Evolutionary conservation across 2,888 invertebrate species (phyloP).

Genomic region (Cephonodes hylas): DNA sequence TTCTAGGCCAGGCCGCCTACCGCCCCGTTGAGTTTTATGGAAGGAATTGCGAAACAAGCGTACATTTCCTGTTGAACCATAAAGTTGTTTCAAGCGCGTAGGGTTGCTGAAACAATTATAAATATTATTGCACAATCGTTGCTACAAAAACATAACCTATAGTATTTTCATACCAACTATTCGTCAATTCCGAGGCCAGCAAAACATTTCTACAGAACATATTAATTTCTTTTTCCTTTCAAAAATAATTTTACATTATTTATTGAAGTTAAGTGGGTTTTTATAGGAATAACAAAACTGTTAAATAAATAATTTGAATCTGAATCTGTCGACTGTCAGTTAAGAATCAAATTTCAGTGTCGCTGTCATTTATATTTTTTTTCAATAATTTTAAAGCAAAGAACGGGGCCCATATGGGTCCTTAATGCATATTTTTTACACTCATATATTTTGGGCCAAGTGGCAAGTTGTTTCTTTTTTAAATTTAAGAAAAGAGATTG

Average conservation of each 20-base stretch:
- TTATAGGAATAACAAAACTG: neutral
- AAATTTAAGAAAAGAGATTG: no score
- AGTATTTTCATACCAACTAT: constrained; percentile 49
- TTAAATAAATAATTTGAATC: neutral
- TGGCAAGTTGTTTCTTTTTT: no score
- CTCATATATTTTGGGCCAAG: no score
- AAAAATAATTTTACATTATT: constrained; percentile 49
- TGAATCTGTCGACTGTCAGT: neutral
- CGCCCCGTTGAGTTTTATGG: constrained; percentile 53
- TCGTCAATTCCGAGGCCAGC: constrained; percentile 58
- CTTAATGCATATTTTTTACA: no score
- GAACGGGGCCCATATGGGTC: no score
- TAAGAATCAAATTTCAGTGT: neutral
- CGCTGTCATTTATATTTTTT: no score
- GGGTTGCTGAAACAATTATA: constrained; percentile 40
- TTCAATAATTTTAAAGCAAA: no score
- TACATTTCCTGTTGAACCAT: constrained; percentile 32
- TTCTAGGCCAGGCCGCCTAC: constrained; percentile 43
- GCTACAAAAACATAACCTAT: constrained; percentile 18
- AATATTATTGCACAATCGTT: constrained; percentile 13
- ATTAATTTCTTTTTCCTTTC: constrained; percentile 38
- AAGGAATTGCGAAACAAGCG: constrained; percentile 58
- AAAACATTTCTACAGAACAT: constrained; percentile 72
- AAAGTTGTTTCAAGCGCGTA: constrained; percentile 38
- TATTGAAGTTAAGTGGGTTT: neutral